phyloP scores from a whole-genome alignment of 1,140 invertebrate genomes.

The Phenacoccus solenopsis region DNA sequence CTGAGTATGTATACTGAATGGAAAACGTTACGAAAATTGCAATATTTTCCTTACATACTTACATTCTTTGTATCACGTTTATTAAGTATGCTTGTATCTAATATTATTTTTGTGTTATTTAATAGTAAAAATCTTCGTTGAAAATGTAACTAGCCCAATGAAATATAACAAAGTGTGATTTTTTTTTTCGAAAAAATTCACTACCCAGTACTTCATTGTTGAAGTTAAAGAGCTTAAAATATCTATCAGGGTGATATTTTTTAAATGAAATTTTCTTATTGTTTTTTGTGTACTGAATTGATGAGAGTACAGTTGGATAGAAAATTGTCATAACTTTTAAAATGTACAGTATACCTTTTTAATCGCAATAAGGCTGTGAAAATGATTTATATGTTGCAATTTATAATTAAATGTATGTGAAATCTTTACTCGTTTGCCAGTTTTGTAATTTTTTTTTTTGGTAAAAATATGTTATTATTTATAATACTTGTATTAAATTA shows the following conservation, averaged over 20 bases:
- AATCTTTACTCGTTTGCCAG: not conserved
- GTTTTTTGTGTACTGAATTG: not conserved
- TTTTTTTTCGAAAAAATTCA: not conserved
- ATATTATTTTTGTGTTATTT: not conserved
- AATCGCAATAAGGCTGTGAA: constrained; percentile 7
- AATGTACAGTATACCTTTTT: not conserved
- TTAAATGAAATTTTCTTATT: too few relatives aligned
- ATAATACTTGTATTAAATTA: too few relatives aligned
- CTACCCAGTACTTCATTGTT: not conserved
- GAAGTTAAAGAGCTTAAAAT: not conserved
- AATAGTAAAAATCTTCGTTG: not conserved
- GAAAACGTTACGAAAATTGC: not conserved
- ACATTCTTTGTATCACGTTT: not conserved
- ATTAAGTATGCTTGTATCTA: not conserved
- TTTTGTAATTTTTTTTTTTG: not conserved
- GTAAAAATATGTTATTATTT: too few relatives aligned
- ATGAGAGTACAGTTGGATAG: not conserved
- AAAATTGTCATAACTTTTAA: not conserved
- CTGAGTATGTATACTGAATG: not conserved
- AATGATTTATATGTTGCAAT: constrained; percentile 3
- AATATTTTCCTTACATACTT: not conserved
- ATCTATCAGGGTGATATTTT: not conserved
- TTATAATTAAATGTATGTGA: not conserved
- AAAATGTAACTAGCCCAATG: not conserved
- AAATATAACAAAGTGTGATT: not conserved